Evolutionary conservation across 2,888 invertebrate genomes (phyloP).

Genomic region (Volucella inflata): DNA sequence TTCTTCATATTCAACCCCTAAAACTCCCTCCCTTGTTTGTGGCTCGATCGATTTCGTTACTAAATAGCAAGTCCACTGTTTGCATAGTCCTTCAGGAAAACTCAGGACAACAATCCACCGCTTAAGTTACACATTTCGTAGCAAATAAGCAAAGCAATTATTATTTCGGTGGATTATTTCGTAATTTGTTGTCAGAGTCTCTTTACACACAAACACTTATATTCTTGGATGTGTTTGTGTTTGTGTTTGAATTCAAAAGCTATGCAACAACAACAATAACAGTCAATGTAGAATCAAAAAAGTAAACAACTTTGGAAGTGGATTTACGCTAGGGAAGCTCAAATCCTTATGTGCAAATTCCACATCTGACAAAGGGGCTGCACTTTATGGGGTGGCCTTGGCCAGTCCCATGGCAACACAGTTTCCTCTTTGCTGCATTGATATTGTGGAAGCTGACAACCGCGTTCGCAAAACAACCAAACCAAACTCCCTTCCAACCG

Average conservation of each 20-base stretch:
- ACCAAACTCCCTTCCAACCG: slow-evolving; percentile 23
- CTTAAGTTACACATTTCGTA: slow-evolving; percentile 38
- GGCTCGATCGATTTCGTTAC: slow-evolving; percentile 32
- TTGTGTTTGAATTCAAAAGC: slow-evolving; percentile 4
- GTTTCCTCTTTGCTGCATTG: slow-evolving; percentile 9
- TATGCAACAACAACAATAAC: slow-evolving; percentile 2
- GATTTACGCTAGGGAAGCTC: not conserved
- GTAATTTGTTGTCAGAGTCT: slow-evolving; percentile 48
- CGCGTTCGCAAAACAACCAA: slow-evolving; percentile 38
- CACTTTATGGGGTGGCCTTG: not conserved
- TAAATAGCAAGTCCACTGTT: slow-evolving; percentile 50
- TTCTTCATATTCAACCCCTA: not conserved
- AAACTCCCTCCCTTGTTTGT: not conserved
- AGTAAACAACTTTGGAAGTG: slow-evolving; percentile 18
- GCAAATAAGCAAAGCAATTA: slow-evolving; percentile 64
- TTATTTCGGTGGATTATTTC: slow-evolving; percentile 59
- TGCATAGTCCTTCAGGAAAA: slow-evolving; percentile 45
- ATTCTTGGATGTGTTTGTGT: not conserved
- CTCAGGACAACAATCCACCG: not conserved
- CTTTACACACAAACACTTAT: no score
- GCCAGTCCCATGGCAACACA: not conserved
- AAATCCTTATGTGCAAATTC: not conserved
- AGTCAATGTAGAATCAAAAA: not conserved
- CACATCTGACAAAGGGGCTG: slow-evolving; percentile 1
- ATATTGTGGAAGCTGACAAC: slow-evolving; percentile 13